These are phyloP conservation scores for Chroicocephalus ridibundus DNA, from an alignment of 2,113 vertebrate genomes.

Conservation along the genomic window DNA sequence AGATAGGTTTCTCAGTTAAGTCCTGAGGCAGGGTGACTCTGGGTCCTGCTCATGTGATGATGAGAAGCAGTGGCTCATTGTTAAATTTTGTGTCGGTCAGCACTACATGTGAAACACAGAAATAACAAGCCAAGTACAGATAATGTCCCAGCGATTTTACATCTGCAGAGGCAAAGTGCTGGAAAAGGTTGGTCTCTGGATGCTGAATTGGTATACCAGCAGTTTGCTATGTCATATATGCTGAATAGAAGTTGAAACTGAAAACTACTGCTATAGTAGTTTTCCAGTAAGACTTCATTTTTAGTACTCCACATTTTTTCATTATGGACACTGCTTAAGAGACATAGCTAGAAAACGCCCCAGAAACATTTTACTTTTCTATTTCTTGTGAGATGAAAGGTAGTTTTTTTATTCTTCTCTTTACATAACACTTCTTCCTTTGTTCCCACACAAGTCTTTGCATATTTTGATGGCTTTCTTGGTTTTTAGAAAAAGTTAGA, in stretches of 20 bases:
- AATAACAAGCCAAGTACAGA: neutral
- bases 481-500: neutral
- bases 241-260: neutral
- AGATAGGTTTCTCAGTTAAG: neutral
- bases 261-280: neutral
- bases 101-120: neutral
- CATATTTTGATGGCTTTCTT: neutral
- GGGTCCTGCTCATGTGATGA: neutral
- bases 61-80: neutral
- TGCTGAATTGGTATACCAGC: neutral
- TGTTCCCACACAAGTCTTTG: neutral
- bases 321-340: neutral
- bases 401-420: neutral
- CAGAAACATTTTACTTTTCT: neutral
- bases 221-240: neutral
- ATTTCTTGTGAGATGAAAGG: neutral
- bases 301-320: neutral
- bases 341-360: neutral
- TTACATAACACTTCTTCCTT: fast-evolving
- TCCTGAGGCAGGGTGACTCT: neutral
- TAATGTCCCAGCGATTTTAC: neutral
- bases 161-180: neutral
- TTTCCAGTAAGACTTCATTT: neutral
- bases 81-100: neutral
- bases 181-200: neutral